Evolutionary conservation across 2,888 invertebrate species (phyloP), one percentile per base, ranked within the genome.

Genomic region (Piscicola geometra): DNA sequence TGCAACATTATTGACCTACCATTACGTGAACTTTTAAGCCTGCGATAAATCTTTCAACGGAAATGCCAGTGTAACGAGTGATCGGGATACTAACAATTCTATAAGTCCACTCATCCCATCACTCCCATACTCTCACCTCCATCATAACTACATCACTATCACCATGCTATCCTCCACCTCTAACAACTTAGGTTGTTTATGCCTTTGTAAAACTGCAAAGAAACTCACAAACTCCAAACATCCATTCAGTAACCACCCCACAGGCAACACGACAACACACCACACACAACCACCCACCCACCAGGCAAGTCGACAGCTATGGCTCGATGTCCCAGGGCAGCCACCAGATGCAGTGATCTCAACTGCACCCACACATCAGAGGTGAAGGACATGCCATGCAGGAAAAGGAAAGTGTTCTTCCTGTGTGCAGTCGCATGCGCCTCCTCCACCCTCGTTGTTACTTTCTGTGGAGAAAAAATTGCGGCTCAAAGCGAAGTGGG

Each of bases 251-350:
- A 68, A 1, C 9, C 69, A 33, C 0, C 69, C 25, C n/a, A 9
- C 25, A n/a, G 15, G 25, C 15, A 66, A 21, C 21, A 21, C 52
- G 18, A 52, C 52, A 52, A 52, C n/a, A n/a, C n/a, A n/a, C n/a
- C n/a, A n/a, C n/a, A n/a, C n/a, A n/a, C n/a, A 64, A 3, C 30
- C 21, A 28, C 18, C 12, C 18, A 52, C 50, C 1, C 56, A 86
- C 86, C 86, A 79, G 87, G 87, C 47, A 88, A 80, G 81, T 88
- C 88, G 70, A 88, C 80, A 75, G 87, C 87, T 9, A 86, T 81
- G 12, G 83, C 83, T 2, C 81, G 78, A 78, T 86, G 85, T 0
- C 87, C 87, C 77, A 86, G 81, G 32, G 84, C 85, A 35, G 85
- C 84, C 69, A 87, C 77, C 30, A 84, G 78, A 36, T 84, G 81